phyloP scores from a whole-genome alignment of 1,140 invertebrate genomes.

The Acromyrmex heyeri region DNA sequence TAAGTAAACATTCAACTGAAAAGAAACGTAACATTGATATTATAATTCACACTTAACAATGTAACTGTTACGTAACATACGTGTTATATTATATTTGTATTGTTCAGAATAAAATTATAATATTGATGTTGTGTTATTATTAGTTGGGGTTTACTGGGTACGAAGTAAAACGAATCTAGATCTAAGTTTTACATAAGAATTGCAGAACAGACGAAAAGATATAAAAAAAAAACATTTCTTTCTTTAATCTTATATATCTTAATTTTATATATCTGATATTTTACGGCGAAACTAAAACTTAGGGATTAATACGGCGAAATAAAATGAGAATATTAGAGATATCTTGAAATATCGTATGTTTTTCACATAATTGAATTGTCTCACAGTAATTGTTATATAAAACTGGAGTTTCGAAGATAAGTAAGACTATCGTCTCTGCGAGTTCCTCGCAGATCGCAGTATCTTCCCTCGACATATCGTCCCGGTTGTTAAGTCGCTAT shows the following conservation, averaged over 20 bases:
- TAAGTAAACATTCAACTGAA: no score
- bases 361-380: neutral
- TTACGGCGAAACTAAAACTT: neutral
- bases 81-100: no score
- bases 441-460: slow-evolving; percentile 22
- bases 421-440: neutral
- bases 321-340: neutral
- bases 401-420: slow-evolving; percentile 2
- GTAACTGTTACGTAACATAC: no score
- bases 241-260: neutral
- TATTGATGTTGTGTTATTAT: no score
- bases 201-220: neutral
- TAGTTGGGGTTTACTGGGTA: no score
- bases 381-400: neutral
- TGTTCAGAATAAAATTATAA: no score
- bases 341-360: neutral
- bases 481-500: slow-evolving; percentile 58
- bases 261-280: neutral
- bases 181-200: slow-evolving; percentile 5
- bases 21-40: no score
- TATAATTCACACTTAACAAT: no score
- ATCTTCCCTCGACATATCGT: slow-evolving; percentile 46
- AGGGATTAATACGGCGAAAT: neutral
- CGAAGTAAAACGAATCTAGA: neutral
- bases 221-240: neutral